Evolutionary conservation across 2,113 vertebrate species (phyloP).

Genomic region (Centropristis striata): DNA sequence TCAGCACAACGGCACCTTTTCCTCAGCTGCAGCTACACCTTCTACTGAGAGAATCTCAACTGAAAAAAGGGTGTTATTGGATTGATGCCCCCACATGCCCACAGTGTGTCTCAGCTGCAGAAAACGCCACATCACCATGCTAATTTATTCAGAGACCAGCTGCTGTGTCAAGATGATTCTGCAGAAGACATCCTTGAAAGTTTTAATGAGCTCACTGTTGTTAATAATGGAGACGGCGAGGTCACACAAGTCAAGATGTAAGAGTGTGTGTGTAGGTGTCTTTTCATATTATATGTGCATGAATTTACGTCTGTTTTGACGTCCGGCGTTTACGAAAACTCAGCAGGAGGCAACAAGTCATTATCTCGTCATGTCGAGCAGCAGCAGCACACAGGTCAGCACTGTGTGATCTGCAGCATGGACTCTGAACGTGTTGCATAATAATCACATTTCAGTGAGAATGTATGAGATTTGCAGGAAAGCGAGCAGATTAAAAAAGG

Average conservation of each 20-base stretch:
- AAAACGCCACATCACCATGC: slow-evolving; percentile 59
- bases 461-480: slow-evolving; percentile 7
- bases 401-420: background rate
- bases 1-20: background rate
- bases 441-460: slow-evolving; percentile 26
- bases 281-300: background rate
- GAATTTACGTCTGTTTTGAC: slow-evolving; percentile 32
- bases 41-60: slow-evolving; percentile 18
- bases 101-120: slow-evolving; percentile 57
- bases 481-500: slow-evolving; percentile 24
- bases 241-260: slow-evolving; percentile 51
- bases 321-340: slow-evolving; percentile 11
- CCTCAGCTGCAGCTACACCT: background rate
- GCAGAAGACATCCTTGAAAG: slow-evolving; percentile 73
- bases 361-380: slow-evolving; percentile 32
- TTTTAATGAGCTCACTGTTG: slow-evolving; percentile 73
- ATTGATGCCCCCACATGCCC: slow-evolving; percentile 53
- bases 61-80: background rate
- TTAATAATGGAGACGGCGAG: slow-evolving; percentile 56
- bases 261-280: background rate
- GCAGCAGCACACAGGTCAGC: slow-evolving; percentile 1
- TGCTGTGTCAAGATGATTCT: slow-evolving; percentile 75
- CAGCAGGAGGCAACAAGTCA: slow-evolving; percentile 38
- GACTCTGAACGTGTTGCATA: slow-evolving; percentile 42
- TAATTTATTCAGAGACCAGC: slow-evolving; percentile 81